Conservation (phyloP, 2,797 vertebrate genomes). For the Pantherophis alleghaniensis region DNA sequence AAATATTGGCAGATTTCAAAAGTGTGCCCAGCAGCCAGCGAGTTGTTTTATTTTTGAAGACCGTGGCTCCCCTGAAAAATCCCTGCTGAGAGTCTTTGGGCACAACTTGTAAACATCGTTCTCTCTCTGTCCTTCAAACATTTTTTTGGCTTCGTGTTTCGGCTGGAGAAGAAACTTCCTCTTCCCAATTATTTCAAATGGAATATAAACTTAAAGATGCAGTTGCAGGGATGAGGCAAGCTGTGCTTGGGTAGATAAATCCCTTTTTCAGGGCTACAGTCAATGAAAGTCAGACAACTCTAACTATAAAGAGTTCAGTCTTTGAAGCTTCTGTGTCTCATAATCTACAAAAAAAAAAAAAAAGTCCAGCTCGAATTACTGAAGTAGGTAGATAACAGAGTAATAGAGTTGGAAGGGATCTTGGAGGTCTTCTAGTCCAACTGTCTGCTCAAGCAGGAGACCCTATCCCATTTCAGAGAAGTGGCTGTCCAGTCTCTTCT, state of each 20-base stretch:
- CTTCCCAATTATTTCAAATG: slow-evolving; percentile 53
- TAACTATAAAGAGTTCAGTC: background rate
- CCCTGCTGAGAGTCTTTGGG: slow-evolving; percentile 56
- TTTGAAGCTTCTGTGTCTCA: background rate
- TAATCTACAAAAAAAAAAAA: no score
- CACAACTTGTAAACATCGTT: slow-evolving; percentile 63
- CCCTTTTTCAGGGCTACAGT: background rate
- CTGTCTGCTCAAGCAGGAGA: no score
- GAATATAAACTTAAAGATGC: slow-evolving; percentile 27
- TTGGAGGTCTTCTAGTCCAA: no score
- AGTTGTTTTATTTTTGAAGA: slow-evolving; percentile 71
- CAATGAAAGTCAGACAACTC: background rate
- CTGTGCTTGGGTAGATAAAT: background rate
- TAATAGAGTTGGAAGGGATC: no score
- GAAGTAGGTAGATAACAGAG: no score
- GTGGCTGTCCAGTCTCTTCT: no score
- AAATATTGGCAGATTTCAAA: slow-evolving; percentile 69
- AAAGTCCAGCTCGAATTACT: no score
- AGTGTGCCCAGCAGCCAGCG: slow-evolving; percentile 69
- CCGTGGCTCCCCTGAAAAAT: slow-evolving; percentile 58
- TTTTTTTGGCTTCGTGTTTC: slow-evolving; percentile 53
- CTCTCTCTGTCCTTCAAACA: slow-evolving; percentile 68
- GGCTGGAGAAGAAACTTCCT: slow-evolving; percentile 23
- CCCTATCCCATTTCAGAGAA: no score
- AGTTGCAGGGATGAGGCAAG: background rate